Evolutionary conservation across 2,797 vertebrate species (phyloP), one percentile per base, ranked within the genome.

Genomic region (Cossypha niveicapilla): DNA sequence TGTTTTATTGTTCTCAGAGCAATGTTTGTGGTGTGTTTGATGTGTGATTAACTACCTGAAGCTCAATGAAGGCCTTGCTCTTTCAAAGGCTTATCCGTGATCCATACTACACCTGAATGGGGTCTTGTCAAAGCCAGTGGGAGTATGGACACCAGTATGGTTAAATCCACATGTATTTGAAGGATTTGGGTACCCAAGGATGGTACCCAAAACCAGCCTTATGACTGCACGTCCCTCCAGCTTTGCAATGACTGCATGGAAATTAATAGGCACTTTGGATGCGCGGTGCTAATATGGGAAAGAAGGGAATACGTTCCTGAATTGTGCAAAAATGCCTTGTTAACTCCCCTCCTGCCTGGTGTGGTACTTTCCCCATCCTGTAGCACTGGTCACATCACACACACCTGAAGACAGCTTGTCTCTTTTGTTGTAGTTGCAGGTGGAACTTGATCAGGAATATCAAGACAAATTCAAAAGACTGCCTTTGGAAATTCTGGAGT

Each of bases 391-490:
- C 25, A 12, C 65, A 25, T 39, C 50, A 74, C 57, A 66, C 71
- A 32, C 44, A 87, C 47, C 93, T 88, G 86, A 71, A 82, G 88
- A 86, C 54, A 93, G 74, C 90, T 96, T 78, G 90, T 90, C 85
- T 97, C 77, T 97, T 92, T 90, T 94, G 50, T 97, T 97, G 65
- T 96, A 99, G 99, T 98, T 99, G 60, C 99, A 99, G 98, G 98
- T 96, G 82, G 99, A 99, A 88, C 98, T 99, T 95, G 99, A 99
- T 96, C 99, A 99, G 97, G 99, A 99, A 94, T 99, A 99, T 95
- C 99, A 99, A 98, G 99, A 99, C 98, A 99, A 99, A 97, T 99
- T 99, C 93, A 98, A 98, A 92, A 98, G 99, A 97, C 98, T 99
- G 72, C 99, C 99, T 30, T 98, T 99, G 97, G 99, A 99, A 98